These are phyloP conservation scores for Fratercula arctica DNA, from an alignment of 2,797 vertebrate species.

Conservation along the genomic window DNA sequence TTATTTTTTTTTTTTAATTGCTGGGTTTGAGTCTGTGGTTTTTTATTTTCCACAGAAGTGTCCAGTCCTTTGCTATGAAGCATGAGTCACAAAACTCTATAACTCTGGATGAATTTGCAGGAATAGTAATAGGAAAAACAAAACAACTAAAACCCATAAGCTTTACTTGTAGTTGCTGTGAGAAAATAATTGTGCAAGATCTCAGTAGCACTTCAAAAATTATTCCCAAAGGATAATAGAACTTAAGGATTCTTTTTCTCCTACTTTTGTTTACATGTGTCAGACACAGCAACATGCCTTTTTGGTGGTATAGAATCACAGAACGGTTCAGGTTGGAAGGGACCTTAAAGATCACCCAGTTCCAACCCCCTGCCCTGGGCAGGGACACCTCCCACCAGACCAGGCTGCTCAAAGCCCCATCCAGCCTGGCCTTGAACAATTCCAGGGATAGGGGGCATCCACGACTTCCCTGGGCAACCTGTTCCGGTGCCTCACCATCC, in stretches of 20 bases:
- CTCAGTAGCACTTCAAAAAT: not conserved
- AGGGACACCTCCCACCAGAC: too few species aligned
- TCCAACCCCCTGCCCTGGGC: too few species aligned
- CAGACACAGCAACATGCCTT: not conserved
- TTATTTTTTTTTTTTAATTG: not conserved
- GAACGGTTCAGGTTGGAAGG: too few species aligned
- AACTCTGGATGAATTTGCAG: constrained; percentile 5
- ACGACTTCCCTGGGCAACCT: too few species aligned
- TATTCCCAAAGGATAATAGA: not conserved
- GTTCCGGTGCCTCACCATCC: too few species aligned
- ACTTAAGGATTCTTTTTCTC: not conserved
- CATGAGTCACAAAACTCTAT: constrained; percentile 38
- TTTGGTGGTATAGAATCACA: not conserved
- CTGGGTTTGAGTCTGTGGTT: not conserved
- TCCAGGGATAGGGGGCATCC: too few species aligned
- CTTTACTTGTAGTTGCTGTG: not conserved
- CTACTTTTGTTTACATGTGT: not conserved
- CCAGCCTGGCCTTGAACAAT: too few species aligned
- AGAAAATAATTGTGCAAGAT: constrained; percentile 9
- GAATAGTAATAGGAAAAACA: constrained; percentile 22
- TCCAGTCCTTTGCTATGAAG: constrained; percentile 10
- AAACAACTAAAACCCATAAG: not conserved
- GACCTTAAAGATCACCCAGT: too few species aligned
- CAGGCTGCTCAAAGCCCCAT: too few species aligned
- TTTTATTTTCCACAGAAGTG: constrained; percentile 19